phyloP scores from a whole-genome alignment of 2,113 vertebrate genomes.

The Bubo bubo region DNA sequence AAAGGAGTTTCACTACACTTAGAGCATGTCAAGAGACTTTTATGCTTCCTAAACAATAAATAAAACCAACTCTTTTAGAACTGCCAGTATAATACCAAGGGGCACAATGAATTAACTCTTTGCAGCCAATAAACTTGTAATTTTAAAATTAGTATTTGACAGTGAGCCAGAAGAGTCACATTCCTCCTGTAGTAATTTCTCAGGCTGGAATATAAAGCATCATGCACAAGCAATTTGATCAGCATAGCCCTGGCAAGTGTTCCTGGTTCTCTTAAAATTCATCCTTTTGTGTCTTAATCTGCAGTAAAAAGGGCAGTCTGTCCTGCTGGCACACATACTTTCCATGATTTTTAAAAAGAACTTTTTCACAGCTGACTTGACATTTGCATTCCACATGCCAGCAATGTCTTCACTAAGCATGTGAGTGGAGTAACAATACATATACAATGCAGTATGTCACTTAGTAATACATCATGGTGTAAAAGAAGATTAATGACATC shows the following conservation, averaged over 20 bases:
- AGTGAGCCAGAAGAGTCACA: constrained; percentile 36
- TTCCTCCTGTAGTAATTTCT: constrained; percentile 25
- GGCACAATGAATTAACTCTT: constrained; percentile 66
- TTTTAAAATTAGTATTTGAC: constrained; percentile 51
- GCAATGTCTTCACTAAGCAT: constrained; percentile 39
- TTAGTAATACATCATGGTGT: constrained; percentile 65
- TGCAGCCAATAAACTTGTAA: not conserved
- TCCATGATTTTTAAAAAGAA: constrained; percentile 54
- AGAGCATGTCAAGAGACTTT: not conserved
- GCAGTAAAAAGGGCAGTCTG: constrained; percentile 56
- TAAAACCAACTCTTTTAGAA: constrained; percentile 12
- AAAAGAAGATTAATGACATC: constrained; percentile 76
- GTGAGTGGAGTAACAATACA: constrained; percentile 68
- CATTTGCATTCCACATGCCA: constrained; percentile 48
- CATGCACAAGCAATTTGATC: constrained; percentile 20
- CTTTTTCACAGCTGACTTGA: constrained; percentile 57
- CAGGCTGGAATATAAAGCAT: constrained; percentile 31
- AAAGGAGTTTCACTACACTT: not conserved
- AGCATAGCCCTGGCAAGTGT: constrained; percentile 16
- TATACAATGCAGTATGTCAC: constrained; percentile 55
- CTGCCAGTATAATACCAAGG: not conserved
- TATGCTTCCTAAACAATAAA: not conserved
- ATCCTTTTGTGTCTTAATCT: constrained; percentile 62
- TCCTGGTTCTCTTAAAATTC: constrained; percentile 29
- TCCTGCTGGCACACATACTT: constrained; percentile 27